A percentile compares a stretch with the other conserved stretches of the same genome.
Evolutionary conservation across 2,113 vertebrate genomes (phyloP).

Genomic region (Empidonax traillii): DNA sequence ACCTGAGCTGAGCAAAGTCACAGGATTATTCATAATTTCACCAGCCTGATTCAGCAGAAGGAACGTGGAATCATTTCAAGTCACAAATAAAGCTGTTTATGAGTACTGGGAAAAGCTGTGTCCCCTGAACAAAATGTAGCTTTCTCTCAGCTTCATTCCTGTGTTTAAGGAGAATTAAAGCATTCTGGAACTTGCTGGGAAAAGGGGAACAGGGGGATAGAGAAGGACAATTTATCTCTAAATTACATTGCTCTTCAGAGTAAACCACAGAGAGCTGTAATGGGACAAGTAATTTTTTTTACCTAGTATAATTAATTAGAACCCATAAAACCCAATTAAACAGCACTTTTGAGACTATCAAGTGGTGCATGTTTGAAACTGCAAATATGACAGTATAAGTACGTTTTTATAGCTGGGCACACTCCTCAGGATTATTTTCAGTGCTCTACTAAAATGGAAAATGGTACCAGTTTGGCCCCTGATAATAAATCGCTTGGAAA

Average conservation of each 20-base stretch:
- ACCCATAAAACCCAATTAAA: conserved; percentile 74
- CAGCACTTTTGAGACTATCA: conserved; percentile 73
- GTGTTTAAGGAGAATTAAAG: conserved; percentile 19
- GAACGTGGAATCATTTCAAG: not conserved
- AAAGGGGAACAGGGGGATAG: not conserved
- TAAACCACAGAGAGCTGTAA: conserved; percentile 66
- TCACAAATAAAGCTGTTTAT: not conserved
- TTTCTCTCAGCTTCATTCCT: not conserved
- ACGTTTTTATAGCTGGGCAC: conserved; percentile 69
- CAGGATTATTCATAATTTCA: conserved; percentile 8
- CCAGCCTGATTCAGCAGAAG: conserved; percentile 21
- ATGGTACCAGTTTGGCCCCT: conserved; percentile 62
- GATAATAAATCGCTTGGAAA: conserved; percentile 62
- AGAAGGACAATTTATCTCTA: conserved; percentile 54
- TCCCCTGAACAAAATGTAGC: not conserved
- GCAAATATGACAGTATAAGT: conserved; percentile 70
- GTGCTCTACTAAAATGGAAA: conserved; percentile 63
- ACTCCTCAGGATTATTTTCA: conserved; percentile 67
- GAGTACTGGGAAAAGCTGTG: not conserved
- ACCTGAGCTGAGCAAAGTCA: not conserved
- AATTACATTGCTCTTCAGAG: conserved; percentile 63
- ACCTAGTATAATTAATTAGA: conserved; percentile 69
- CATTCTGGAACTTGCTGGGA: not conserved
- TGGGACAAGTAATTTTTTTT: conserved; percentile 68
- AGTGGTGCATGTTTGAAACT: conserved; percentile 65